These are phyloP conservation scores for Pao palembangensis DNA, from an alignment of 2,113 vertebrate genomes.

Conservation along the genomic window DNA sequence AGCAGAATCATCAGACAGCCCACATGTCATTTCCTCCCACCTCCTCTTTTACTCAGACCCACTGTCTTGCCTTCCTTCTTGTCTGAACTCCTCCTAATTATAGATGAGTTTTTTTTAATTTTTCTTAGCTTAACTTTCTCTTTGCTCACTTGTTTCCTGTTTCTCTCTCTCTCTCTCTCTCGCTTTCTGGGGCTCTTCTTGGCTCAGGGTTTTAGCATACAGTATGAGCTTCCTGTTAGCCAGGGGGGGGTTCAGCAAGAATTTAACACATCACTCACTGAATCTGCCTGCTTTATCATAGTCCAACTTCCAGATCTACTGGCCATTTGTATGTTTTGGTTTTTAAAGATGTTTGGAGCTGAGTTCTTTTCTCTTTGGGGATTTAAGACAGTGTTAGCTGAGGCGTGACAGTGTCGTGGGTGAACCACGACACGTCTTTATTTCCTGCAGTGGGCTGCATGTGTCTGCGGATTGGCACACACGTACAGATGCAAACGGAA, in stretches of 20 bases:
- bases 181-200: background rate
- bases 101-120: too few relatives aligned
- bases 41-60: slow-evolving; percentile 3
- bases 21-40: slow-evolving; percentile 9
- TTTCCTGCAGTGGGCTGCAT: slow-evolving; percentile 11
- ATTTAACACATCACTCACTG: slow-evolving; percentile 20
- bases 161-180: slow-evolving; percentile 3
- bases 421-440: slow-evolving; percentile 4
- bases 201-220: slow-evolving; percentile 7
- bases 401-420: background rate
- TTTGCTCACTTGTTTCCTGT: background rate
- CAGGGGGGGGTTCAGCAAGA: slow-evolving; percentile 46
- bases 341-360: too few relatives aligned
- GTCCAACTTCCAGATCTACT: too few relatives aligned
- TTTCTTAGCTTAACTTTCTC: background rate
- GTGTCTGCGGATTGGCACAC: background rate
- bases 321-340: too few relatives aligned
- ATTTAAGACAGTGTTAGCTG: too few relatives aligned
- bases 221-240: slow-evolving; percentile 44
- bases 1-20: slow-evolving; percentile 29
- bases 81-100: background rate
- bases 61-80: background rate
- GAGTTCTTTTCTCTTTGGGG: background rate
- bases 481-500: slow-evolving; percentile 2
- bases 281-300: too few relatives aligned